Conservation (phyloP, 2,797 vertebrate species). For the Poecilia picta region DNA sequence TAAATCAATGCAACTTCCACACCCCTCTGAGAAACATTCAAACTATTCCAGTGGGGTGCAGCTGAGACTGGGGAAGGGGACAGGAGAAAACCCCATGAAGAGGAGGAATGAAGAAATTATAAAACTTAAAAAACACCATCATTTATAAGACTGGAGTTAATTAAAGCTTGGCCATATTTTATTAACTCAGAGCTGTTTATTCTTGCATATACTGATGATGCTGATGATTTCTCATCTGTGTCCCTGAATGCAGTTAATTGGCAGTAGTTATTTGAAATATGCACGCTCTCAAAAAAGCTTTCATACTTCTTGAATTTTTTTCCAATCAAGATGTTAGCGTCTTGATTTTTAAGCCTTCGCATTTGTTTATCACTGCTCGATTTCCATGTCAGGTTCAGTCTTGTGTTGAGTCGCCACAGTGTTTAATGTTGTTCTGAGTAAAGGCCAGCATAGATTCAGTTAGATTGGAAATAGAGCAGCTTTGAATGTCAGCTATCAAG, state of each 20-base stretch:
- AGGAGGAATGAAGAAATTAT: constrained; percentile 5
- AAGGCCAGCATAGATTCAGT: neutral
- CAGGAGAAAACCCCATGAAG: constrained; percentile 10
- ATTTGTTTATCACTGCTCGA: neutral
- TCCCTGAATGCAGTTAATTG: neutral
- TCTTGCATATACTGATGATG: neutral
- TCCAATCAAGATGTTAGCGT: neutral
- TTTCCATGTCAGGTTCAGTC: neutral
- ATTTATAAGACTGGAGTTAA: neutral
- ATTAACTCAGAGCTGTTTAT: neutral
- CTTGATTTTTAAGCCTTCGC: neutral
- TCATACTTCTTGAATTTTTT: neutral
- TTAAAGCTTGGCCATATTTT: neutral
- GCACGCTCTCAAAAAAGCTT: neutral
- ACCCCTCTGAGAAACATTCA: constrained; percentile 35
- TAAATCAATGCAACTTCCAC: constrained; percentile 47
- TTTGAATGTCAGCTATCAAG: neutral
- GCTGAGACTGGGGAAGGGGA: constrained; percentile 25
- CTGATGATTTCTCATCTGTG: neutral
- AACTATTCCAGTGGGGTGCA: constrained; percentile 21
- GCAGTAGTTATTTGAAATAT: neutral
- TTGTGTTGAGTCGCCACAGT: neutral
- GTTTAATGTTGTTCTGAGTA: neutral
- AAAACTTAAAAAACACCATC: constrained; percentile 9
- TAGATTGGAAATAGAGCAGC: neutral